A percentile compares a stretch with the other conserved stretches of the same genome.
Conservation (phyloP, 2,113 vertebrate genomes). For the Bambusicola thoracicus region DNA sequence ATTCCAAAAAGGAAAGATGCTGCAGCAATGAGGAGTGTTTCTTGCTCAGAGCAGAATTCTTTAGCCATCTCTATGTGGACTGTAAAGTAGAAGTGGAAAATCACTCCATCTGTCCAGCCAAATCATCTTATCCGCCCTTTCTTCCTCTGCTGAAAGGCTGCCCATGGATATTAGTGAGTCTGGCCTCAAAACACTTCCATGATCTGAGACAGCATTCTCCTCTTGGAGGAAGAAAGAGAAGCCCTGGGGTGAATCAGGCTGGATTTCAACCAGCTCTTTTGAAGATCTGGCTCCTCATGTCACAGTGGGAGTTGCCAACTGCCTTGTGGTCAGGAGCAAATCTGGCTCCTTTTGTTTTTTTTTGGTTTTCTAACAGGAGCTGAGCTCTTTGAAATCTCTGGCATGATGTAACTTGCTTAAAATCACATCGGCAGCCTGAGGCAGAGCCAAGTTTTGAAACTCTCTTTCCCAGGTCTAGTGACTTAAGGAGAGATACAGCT, state of each 20-base stretch:
- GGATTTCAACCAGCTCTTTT: constrained; percentile 25
- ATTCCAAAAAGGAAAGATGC: neutral
- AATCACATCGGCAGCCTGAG: constrained; percentile 4
- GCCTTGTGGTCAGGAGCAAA: constrained; percentile 36
- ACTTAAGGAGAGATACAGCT: neutral
- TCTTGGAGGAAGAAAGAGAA: constrained; percentile 23
- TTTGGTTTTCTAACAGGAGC: constrained; percentile 3
- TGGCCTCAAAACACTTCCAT: neutral
- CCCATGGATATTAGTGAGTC: neutral
- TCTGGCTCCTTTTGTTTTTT: neutral
- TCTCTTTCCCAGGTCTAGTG: neutral
- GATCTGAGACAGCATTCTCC: neutral
- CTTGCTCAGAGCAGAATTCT: neutral
- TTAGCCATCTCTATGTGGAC: neutral
- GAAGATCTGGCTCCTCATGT: constrained; percentile 34
- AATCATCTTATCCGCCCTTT: neutral
- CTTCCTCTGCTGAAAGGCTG: neutral
- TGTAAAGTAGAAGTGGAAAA: constrained; percentile 2
- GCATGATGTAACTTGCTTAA: constrained; percentile 28
- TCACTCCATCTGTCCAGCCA: neutral
- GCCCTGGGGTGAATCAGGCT: neutral
- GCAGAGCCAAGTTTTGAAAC: neutral
- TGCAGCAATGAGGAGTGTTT: neutral
- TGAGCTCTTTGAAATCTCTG: constrained; percentile 54
- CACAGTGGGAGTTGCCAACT: constrained; percentile 40